Evolutionary conservation across 2,888 invertebrate species (phyloP).

Genomic region (Ectemnius cavifrons): DNA sequence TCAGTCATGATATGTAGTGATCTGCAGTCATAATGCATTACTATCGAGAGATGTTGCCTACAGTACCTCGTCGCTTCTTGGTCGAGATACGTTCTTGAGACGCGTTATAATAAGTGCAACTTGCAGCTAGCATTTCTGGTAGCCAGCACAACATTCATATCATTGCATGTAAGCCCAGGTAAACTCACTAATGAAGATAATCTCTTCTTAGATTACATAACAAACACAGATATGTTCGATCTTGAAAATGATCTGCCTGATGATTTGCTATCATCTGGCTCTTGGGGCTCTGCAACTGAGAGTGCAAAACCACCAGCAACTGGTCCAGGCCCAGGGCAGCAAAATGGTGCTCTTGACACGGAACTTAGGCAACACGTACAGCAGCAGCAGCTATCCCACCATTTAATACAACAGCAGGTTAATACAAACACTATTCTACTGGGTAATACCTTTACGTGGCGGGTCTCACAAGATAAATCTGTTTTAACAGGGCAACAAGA

Average conservation of each 20-base stretch:
- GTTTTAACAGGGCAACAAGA: conserved; percentile 84
- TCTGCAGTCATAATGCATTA: no score
- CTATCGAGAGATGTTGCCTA: no score
- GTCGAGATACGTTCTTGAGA: no score
- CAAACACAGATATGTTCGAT: conserved; percentile 91
- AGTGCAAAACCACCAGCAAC: conserved; percentile 89
- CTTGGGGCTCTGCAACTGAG: conserved; percentile 85
- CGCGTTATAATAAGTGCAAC: no score
- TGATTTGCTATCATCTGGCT: conserved; percentile 88
- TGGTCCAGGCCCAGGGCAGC: conserved; percentile 89
- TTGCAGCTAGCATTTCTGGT: conserved; percentile 48
- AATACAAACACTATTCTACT: conserved; percentile 1
- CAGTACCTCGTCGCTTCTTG: no score
- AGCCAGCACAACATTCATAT: conserved; percentile 45
- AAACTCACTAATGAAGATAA: conserved; percentile 38
- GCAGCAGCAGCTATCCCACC: conserved; percentile 79
- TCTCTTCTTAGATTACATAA: conserved; percentile 85
- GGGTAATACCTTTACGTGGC: not conserved
- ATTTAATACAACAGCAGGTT: conserved; percentile 73
- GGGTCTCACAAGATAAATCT: conserved; percentile 39
- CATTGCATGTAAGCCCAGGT: not conserved
- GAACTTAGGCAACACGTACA: conserved; percentile 79
- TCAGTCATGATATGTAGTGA: no score
- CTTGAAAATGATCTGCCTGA: conserved; percentile 95
- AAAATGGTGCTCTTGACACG: conserved; percentile 86